These are phyloP conservation scores for Lasioglossum figueresi DNA, from an alignment of 2,888 invertebrate genomes.

Conservation along the genomic window DNA sequence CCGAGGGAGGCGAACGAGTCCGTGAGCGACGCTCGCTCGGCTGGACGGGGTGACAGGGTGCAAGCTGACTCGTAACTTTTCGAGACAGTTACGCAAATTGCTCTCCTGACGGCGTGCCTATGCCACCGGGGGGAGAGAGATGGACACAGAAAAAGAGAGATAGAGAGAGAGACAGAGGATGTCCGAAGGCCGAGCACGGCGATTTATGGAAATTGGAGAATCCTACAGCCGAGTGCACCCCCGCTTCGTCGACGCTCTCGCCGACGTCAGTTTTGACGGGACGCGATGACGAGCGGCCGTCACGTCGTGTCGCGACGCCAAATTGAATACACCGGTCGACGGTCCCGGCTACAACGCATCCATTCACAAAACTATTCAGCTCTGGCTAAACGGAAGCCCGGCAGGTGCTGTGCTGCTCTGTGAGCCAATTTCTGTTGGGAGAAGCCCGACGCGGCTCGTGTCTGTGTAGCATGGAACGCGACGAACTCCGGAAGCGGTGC, in stretches of 20 bases:
- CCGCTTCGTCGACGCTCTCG: not conserved
- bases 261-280: constrained; percentile 34
- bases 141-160: not conserved
- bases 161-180: not conserved
- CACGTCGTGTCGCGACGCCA: constrained; percentile 11
- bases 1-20: constrained; percentile 10
- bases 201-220: constrained; percentile 64
- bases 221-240: not conserved
- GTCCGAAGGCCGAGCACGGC: constrained; percentile 26
- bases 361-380: not conserved
- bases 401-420: not conserved
- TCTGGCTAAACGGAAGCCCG: not conserved
- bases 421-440: not conserved
- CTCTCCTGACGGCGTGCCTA: constrained; percentile 45
- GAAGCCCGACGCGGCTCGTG: not conserved
- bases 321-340: constrained; percentile 10
- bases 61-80: constrained; percentile 62
- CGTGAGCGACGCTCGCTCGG: constrained; percentile 4
- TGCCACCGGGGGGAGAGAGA: constrained; percentile 35
- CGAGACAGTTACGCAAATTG: constrained; percentile 56
- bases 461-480: not conserved
- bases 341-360: not conserved
- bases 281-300: constrained; percentile 44
- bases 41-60: constrained; percentile 47
- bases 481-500: not conserved